Conservation (phyloP, 2,888 invertebrate species). For the Hirtodrosophila duncani region DNA sequence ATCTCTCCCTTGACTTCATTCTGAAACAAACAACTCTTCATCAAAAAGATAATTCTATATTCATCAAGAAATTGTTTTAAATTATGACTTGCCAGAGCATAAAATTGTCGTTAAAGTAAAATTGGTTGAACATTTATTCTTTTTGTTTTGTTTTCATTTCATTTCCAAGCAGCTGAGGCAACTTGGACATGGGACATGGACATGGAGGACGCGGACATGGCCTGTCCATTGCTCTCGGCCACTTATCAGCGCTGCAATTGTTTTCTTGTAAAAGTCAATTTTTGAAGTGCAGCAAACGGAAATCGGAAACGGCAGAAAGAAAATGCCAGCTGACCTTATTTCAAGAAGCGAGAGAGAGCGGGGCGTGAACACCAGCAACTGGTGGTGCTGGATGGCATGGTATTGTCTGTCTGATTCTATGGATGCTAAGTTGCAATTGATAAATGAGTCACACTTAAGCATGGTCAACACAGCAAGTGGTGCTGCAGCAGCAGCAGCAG, state of each 20-base stretch:
- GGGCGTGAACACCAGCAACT: conserved; percentile 48
- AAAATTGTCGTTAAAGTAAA: no score
- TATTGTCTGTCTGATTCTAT: conserved; percentile 7
- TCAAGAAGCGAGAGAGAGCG: conserved; percentile 5
- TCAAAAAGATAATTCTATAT: no score
- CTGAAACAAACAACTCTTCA: no score
- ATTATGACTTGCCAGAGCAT: no score
- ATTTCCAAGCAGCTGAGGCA: not conserved
- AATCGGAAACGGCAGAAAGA: conserved; percentile 60
- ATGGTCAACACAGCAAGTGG: conserved; percentile 48
- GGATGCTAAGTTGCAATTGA: conserved; percentile 68
- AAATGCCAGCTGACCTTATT: conserved; percentile 64
- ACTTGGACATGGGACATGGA: conserved; percentile 1
- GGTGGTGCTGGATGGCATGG: conserved; percentile 42
- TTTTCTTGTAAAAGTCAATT: conserved; percentile 71
- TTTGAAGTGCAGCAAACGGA: conserved; percentile 64
- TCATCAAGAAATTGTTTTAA: no score
- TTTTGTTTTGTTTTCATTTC: not conserved
- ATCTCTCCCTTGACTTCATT: no score
- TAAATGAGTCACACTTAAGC: conserved; percentile 70
- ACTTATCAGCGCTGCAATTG: conserved; percentile 67
- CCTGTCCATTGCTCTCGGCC: conserved; percentile 50
- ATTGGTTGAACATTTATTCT: no score
- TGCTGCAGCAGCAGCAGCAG: conserved; percentile 25
- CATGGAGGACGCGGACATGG: conserved; percentile 33